These are phyloP conservation scores for Myotis planiceps DNA, from an alignment of 2,797 vertebrate species.

Conservation along the genomic window DNA sequence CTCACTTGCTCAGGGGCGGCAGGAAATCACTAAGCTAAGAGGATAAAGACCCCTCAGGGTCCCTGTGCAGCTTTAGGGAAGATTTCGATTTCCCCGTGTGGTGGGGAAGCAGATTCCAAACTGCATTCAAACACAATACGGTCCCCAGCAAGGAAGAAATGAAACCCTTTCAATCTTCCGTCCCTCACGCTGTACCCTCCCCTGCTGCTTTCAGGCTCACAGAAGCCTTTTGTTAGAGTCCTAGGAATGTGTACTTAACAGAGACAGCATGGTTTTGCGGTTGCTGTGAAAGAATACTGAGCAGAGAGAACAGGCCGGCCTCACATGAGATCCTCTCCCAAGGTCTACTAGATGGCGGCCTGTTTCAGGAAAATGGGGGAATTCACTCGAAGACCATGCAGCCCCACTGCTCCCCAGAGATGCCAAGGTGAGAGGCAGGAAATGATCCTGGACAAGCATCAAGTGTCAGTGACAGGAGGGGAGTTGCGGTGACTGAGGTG, in stretches of 20 bases:
- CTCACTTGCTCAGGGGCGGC: background rate
- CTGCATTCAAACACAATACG: background rate
- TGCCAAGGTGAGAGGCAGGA: background rate
- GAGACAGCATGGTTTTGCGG: background rate
- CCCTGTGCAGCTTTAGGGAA: constrained; percentile 47
- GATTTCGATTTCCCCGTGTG: constrained; percentile 22
- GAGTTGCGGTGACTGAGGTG: background rate
- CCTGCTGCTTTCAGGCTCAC: constrained; percentile 34
- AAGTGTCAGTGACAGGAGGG: background rate
- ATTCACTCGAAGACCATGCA: background rate
- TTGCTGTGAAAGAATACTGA: background rate
- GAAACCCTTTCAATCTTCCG: constrained; percentile 52
- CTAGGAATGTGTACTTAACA: constrained; percentile 50
- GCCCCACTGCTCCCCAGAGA: background rate
- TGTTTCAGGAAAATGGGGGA: background rate
- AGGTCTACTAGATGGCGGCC: background rate
- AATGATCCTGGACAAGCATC: background rate
- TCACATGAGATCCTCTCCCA: background rate
- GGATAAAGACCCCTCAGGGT: constrained; percentile 56
- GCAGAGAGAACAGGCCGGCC: background rate
- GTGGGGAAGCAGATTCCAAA: constrained; percentile 48
- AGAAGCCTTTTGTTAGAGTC: constrained; percentile 37
- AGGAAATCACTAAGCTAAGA: constrained; percentile 70
- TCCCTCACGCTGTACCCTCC: background rate
- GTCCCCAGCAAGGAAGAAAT: constrained; percentile 55